These are phyloP conservation scores for Sapayoa aenigma DNA, from an alignment of 2,113 vertebrate genomes.

Conservation along the genomic window DNA sequence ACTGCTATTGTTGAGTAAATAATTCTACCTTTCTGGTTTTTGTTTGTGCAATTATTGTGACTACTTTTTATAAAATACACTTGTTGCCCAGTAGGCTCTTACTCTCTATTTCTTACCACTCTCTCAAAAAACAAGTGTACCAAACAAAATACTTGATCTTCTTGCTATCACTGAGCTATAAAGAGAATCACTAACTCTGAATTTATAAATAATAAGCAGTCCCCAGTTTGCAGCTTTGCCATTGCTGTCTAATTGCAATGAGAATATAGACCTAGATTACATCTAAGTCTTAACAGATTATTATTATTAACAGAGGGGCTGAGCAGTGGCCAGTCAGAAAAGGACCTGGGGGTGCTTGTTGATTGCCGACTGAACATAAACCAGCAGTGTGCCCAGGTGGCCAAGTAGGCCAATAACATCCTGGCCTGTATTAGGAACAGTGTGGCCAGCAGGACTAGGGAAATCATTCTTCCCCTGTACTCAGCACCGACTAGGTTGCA, in stretches of 20 bases:
- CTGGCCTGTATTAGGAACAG: too few species aligned
- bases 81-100: not conserved
- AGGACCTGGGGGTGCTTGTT: too few species aligned
- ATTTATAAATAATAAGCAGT: not conserved
- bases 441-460: too few species aligned
- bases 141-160: not conserved
- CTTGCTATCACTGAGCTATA: not conserved
- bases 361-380: too few species aligned
- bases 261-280: not conserved
- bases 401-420: too few species aligned
- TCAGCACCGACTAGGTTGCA: too few species aligned
- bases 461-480: too few species aligned
- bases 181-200: not conserved
- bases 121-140: not conserved
- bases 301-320: not conserved
- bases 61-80: not conserved
- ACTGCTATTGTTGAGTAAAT: not conserved
- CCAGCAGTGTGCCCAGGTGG: too few species aligned
- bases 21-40: not conserved
- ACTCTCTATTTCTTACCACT: not conserved
- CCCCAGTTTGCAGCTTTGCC: not conserved
- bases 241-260: not conserved
- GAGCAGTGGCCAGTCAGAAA: too few species aligned
- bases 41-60: not conserved
- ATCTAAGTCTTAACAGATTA: not conserved